Conservation (phyloP, 2,888 invertebrate genomes). For the Lydus trimaculatus region DNA sequence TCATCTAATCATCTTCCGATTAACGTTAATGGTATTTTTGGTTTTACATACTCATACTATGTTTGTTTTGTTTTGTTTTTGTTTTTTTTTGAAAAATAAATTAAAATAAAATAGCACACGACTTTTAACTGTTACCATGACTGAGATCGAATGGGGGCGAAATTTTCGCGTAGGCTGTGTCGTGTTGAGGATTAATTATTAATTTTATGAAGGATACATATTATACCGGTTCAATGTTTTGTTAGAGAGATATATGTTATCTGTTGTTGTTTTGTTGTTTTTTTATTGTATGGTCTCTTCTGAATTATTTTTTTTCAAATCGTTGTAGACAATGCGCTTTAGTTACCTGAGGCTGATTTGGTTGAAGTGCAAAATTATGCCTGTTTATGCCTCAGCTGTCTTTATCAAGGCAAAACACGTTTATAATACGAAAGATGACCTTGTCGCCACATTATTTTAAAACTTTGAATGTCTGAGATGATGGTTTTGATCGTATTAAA, state of each 20-base stretch:
- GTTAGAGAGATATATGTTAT: neutral
- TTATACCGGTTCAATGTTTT: slow-evolving; percentile 11
- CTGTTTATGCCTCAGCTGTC: slow-evolving; percentile 30
- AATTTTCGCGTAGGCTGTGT: slow-evolving; percentile 7
- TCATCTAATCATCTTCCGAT: neutral
- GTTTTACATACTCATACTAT: too few species aligned
- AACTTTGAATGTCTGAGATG: slow-evolving; percentile 22
- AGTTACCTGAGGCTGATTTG: slow-evolving; percentile 23
- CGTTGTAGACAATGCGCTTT: slow-evolving; percentile 25
- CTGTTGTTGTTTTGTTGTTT: neutral
- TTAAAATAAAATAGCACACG: neutral
- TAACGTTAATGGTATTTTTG: neutral
- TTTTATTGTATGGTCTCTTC: too few species aligned
- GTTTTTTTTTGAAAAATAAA: neutral
- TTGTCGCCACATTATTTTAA: slow-evolving; percentile 29
- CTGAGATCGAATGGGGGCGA: slow-evolving; percentile 5
- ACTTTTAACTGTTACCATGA: slow-evolving; percentile 1
- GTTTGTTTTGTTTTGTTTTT: neutral
- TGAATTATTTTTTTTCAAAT: slow-evolving; percentile 26
- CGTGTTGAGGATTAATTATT: slow-evolving; percentile 9
- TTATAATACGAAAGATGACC: slow-evolving; percentile 31
- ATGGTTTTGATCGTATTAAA: slow-evolving; percentile 22
- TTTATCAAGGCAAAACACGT: slow-evolving; percentile 32
- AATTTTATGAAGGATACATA: slow-evolving; percentile 10
- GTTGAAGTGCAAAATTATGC: slow-evolving; percentile 32